phyloP scores from a whole-genome alignment of 1,140 invertebrate species.

The Anastatus disparis region DNA sequence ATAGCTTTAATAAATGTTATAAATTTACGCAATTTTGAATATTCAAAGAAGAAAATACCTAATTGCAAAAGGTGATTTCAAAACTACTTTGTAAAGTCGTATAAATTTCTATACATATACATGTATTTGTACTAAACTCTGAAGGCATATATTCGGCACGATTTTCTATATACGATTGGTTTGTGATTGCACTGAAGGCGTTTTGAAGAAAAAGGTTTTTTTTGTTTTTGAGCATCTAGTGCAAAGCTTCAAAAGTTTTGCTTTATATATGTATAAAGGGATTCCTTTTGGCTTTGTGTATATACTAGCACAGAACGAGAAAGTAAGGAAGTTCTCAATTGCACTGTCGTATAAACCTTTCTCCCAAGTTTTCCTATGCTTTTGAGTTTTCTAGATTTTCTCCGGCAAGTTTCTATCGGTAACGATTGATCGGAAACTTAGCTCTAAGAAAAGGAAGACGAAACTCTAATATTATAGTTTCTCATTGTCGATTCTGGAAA shows the following conservation, averaged over 20 bases:
- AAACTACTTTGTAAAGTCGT: not conserved
- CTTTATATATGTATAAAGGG: too few relatives aligned
- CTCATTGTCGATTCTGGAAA: too few relatives aligned
- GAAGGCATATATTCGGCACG: too few relatives aligned
- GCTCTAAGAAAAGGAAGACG: not conserved
- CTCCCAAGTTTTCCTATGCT: too few relatives aligned
- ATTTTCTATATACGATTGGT: too few relatives aligned
- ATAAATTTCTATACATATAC: too few relatives aligned
- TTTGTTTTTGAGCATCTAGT: conserved; percentile 6
- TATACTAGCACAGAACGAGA: not conserved
- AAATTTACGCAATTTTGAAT: too few relatives aligned
- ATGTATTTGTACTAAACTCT: not conserved
- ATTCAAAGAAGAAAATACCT: too few relatives aligned
- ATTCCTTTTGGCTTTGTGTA: not conserved
- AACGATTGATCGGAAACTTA: not conserved
- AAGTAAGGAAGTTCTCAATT: conserved; percentile 16
- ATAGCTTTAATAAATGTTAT: too few relatives aligned
- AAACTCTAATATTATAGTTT: too few relatives aligned
- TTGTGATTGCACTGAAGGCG: conserved; percentile 1
- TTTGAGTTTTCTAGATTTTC: not conserved
- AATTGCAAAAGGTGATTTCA: conserved; percentile 1
- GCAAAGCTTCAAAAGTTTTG: not conserved
- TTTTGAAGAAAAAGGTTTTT: too few relatives aligned
- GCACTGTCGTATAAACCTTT: not conserved
- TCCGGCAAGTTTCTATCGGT: too few relatives aligned